These are phyloP conservation scores for Ahaetulla prasina DNA, from an alignment of 2,113 vertebrate genomes.

Conservation along the genomic window DNA sequence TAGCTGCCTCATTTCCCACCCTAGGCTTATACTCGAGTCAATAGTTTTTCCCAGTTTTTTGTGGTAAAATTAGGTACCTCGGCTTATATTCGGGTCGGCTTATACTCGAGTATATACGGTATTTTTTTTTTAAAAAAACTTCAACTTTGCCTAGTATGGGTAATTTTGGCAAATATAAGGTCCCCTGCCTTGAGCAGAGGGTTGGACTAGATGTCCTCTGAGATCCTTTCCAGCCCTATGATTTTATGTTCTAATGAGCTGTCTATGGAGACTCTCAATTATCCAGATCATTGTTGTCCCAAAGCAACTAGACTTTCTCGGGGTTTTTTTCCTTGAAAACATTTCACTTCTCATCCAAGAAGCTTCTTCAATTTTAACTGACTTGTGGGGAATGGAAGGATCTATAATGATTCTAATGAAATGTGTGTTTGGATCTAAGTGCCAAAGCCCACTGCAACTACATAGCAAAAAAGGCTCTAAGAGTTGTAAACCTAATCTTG, in stretches of 20 bases:
- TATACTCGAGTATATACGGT: too few relatives aligned
- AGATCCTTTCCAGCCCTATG: too few relatives aligned
- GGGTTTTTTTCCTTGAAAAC: neutral
- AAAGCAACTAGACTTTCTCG: neutral
- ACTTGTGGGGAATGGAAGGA: neutral
- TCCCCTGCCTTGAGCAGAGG: too few relatives aligned
- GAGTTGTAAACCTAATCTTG: too few relatives aligned
- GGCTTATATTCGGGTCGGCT: too few relatives aligned
- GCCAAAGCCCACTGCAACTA: too few relatives aligned
- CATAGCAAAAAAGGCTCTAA: too few relatives aligned
- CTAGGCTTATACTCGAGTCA: too few relatives aligned
- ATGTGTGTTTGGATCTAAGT: neutral
- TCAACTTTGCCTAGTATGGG: neutral
- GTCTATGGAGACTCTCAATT: neutral
- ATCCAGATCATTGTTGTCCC: neutral
- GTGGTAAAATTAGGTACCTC: too few relatives aligned
- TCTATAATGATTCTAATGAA: neutral
- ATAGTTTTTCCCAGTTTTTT: too few relatives aligned
- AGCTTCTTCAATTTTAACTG: neutral
- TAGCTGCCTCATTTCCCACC: too few relatives aligned
- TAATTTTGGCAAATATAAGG: neutral
- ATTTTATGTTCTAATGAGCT: neutral
- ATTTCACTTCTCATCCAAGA: neutral
- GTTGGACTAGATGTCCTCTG: too few relatives aligned
- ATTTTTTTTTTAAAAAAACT: neutral